These are phyloP conservation scores for Pollenia amentaria DNA, from an alignment of 2,888 invertebrate genomes.

Conservation along the genomic window DNA sequence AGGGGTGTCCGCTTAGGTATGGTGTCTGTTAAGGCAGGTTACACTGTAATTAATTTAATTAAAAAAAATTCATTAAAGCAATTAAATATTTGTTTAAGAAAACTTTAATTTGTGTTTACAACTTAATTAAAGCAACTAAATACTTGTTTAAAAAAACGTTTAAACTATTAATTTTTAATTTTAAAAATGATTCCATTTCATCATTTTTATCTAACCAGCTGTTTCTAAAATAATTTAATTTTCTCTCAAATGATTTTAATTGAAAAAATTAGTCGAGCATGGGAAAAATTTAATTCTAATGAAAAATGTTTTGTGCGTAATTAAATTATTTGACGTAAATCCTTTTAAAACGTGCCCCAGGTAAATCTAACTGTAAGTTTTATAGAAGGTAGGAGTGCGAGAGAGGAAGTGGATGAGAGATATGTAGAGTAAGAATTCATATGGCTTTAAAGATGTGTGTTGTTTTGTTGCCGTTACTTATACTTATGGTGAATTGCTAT, in stretches of 20 bases:
- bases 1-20: too few species aligned
- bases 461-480: too few species aligned
- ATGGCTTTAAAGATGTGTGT: not conserved
- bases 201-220: not conserved
- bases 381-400: not conserved
- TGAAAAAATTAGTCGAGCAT: not conserved
- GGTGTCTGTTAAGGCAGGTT: too few species aligned
- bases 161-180: not conserved
- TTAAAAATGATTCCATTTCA: not conserved
- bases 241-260: slow-evolving; percentile 26
- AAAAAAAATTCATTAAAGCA: too few species aligned
- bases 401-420: not conserved
- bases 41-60: too few species aligned
- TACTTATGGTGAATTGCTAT: too few species aligned
- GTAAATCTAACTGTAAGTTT: slow-evolving; percentile 1
- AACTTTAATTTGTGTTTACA: too few species aligned
- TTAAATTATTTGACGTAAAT: slow-evolving; percentile 53
- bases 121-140: too few species aligned
- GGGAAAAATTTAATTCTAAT: slow-evolving; percentile 6
- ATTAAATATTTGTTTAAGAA: too few species aligned
- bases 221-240: not conserved
- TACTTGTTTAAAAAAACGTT: too few species aligned
- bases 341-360: slow-evolving; percentile 27
- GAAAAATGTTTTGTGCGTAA: slow-evolving; percentile 27
- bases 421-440: not conserved